A percentile compares a stretch with the other conserved stretches of the same genome.
Evolutionary conservation across 1,140 invertebrate genomes (phyloP).

Genomic region (Drosophila kikkawai): DNA sequence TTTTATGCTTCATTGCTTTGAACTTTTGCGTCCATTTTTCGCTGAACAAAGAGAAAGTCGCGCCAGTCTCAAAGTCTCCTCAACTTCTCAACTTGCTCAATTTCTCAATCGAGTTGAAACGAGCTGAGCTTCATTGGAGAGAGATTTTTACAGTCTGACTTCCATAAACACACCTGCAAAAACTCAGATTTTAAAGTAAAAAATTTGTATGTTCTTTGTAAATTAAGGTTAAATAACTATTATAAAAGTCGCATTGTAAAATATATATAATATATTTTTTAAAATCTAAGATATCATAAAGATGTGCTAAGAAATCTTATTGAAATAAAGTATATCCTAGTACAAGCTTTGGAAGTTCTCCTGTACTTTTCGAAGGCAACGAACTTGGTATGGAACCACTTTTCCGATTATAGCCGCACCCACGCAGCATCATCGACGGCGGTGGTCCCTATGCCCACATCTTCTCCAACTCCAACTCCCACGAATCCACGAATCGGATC

Average conservation of each 20-base stretch:
- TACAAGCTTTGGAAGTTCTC: not conserved
- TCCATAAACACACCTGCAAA: not conserved
- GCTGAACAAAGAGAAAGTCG: conserved; percentile 79
- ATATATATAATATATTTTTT: not conserved
- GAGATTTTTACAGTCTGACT: not conserved
- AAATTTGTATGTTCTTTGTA: not conserved
- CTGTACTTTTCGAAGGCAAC: conserved; percentile 12
- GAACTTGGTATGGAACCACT: conserved; percentile 14
- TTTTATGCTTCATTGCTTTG: conserved; percentile 81
- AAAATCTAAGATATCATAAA: too few relatives aligned
- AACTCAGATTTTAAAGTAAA: not conserved
- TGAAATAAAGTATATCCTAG: not conserved
- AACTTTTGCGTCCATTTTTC: conserved; percentile 75
- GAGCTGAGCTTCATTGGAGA: conserved; percentile 2
- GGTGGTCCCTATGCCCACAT: conserved; percentile 40
- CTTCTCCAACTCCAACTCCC: conserved; percentile 30
- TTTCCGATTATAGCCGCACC: conserved; percentile 30
- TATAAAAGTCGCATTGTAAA: not conserved
- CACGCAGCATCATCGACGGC: conserved; percentile 15
- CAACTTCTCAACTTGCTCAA: conserved; percentile 39
- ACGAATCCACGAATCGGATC: conserved; percentile 36
- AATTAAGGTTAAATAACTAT: not conserved
- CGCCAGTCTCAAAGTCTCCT: conserved; percentile 26
- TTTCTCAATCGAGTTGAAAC: conserved; percentile 4
- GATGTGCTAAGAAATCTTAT: not conserved